Percentiles rank a stretch among this genome's conserved stretches.
Conservation (phyloP, 2,113 vertebrate species). For the Dendrocopos noguchii region DNA sequence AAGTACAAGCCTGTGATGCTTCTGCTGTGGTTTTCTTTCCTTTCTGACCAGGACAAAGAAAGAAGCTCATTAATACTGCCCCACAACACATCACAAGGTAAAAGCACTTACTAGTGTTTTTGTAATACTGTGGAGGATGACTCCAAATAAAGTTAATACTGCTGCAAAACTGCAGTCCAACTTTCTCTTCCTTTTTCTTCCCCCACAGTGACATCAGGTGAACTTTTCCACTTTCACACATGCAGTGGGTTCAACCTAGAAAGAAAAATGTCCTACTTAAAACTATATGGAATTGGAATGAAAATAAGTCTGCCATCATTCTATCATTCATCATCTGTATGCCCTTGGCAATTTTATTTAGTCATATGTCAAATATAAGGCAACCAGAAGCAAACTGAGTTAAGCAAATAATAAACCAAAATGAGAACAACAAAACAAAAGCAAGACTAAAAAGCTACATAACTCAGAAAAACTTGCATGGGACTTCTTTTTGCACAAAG, state of each 20-base stretch:
- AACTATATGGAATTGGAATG: slow-evolving; percentile 20
- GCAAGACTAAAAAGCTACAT: no score
- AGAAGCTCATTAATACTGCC: not conserved
- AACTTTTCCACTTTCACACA: not conserved
- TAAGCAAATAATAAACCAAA: not conserved
- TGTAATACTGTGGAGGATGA: not conserved
- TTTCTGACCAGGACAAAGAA: not conserved
- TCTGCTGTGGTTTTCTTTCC: slow-evolving; percentile 4
- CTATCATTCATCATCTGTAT: slow-evolving; percentile 12
- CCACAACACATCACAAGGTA: not conserved
- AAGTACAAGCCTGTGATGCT: not conserved
- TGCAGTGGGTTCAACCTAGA: not conserved
- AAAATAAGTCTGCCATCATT: slow-evolving; percentile 27
- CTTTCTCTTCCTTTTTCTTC: not conserved
- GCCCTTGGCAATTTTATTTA: slow-evolving; percentile 35
- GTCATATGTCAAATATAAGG: slow-evolving; percentile 52
- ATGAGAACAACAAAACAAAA: not conserved
- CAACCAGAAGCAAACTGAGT: slow-evolving; percentile 47
- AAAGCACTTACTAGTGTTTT: not conserved
- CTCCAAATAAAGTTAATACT: not conserved
- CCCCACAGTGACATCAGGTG: not conserved
- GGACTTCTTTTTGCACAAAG: not conserved
- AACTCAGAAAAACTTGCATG: not conserved
- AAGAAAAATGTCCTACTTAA: slow-evolving; percentile 44
- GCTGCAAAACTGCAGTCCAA: not conserved